phyloP scores from a whole-genome alignment of 1,140 invertebrate species.

The Paraescarpia echinospica region DNA sequence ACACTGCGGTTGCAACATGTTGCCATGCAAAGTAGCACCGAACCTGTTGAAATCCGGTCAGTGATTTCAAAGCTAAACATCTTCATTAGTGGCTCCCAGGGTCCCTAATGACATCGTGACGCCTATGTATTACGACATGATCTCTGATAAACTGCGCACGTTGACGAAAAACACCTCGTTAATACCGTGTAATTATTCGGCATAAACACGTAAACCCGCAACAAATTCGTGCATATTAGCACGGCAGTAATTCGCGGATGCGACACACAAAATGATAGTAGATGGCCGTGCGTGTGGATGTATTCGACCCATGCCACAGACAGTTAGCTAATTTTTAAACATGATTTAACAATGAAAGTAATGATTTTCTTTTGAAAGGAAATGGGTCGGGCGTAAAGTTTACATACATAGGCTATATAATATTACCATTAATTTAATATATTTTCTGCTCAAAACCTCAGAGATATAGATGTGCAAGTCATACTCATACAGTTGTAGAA shows the following conservation, averaged over 20 bases:
- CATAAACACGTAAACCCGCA: background rate
- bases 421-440: too few species aligned
- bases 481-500: background rate
- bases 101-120: background rate
- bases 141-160: background rate
- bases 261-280: background rate
- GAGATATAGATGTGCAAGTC: background rate
- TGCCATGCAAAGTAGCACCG: background rate
- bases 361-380: too few species aligned
- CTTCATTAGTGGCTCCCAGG: background rate
- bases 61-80: background rate
- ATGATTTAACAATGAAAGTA: too few species aligned
- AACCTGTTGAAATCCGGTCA: background rate
- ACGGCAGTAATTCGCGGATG: background rate
- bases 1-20: background rate
- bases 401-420: too few species aligned
- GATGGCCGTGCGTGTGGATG: background rate
- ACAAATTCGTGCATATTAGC: background rate
- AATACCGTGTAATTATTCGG: background rate
- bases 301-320: background rate
- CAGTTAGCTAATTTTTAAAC: too few species aligned
- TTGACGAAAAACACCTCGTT: background rate
- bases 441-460: too few species aligned
- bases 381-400: too few species aligned
- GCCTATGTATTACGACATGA: background rate